Percentiles rank a stretch among this genome's conserved stretches.
Evolutionary conservation across 1,140 invertebrate species (phyloP).

Genomic region (Bombus picipes): DNA sequence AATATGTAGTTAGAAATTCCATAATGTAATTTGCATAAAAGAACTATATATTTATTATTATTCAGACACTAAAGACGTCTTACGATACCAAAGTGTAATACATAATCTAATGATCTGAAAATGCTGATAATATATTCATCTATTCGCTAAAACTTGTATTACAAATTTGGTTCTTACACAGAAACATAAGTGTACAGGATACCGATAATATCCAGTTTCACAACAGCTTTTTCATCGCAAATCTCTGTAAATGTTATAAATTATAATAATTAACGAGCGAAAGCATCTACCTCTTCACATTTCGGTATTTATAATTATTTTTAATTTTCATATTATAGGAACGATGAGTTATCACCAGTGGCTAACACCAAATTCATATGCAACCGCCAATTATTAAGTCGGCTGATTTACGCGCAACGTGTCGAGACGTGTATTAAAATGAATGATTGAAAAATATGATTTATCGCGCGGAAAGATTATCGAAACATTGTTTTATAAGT

Average conservation of each 20-base stretch:
- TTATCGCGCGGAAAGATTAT: conserved; percentile 16
- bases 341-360: conserved; percentile 19
- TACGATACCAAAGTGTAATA: no score
- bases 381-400: conserved; percentile 8
- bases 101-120: no score
- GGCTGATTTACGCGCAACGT: conserved; percentile 17
- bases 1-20: neutral
- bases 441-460: conserved; percentile 33
- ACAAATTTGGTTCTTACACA: no score
- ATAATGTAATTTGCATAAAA: no score
- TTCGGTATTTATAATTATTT: neutral
- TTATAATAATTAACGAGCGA: neutral
- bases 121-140: no score
- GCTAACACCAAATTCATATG: neutral
- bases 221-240: neutral
- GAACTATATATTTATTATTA: neutral
- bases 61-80: neutral
- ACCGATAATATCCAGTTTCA: no score
- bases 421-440: conserved; percentile 9
- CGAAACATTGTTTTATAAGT: conserved; percentile 21
- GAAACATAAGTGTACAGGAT: no score
- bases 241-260: neutral
- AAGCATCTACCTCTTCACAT: neutral
- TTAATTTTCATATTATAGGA: neutral
- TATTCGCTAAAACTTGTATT: no score